These are phyloP conservation scores for Nezara viridula DNA, from an alignment of 2,888 invertebrate genomes.

Conservation along the genomic window DNA sequence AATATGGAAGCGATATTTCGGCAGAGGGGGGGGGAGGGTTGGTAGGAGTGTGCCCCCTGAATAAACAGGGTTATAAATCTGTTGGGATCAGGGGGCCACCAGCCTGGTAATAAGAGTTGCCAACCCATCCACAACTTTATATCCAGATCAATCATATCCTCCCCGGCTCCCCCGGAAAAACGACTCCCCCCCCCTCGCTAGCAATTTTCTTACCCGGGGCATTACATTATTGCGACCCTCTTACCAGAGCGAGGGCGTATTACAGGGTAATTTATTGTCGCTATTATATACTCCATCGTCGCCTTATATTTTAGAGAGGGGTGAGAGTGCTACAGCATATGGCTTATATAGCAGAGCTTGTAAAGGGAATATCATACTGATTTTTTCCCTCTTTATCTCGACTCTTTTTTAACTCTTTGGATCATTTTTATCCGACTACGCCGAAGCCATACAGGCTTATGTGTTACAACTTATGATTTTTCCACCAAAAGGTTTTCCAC, in stretches of 20 bases:
- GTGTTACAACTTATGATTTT: too few species aligned
- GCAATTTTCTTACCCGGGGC: slow-evolving; percentile 19
- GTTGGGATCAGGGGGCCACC: neutral
- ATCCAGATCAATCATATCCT: slow-evolving; percentile 55
- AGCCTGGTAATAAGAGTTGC: slow-evolving; percentile 48
- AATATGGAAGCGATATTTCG: slow-evolving; percentile 55
- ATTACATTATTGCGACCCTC: slow-evolving; percentile 46
- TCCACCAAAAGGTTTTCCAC: too few species aligned
- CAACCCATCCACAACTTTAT: slow-evolving; percentile 53
- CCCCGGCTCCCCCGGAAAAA: neutral
- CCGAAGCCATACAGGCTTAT: too few species aligned
- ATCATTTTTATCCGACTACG: too few species aligned
- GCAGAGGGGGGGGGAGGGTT: neutral
- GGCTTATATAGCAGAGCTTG: neutral
- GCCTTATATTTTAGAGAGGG: neutral
- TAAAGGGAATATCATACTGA: neutral
- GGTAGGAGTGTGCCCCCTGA: slow-evolving; percentile 29
- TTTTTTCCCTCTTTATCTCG: neutral
- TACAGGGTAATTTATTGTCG: slow-evolving; percentile 24
- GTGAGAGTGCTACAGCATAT: neutral
- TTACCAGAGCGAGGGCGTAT: slow-evolving; percentile 45
- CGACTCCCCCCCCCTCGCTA: neutral
- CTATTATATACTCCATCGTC: slow-evolving; percentile 38
- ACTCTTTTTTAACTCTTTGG: neutral
- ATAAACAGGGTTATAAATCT: slow-evolving; percentile 57